Evolutionary conservation across 2,797 vertebrate genomes (phyloP), one percentile per base, ranked within the genome.

Genomic region (Cheirogaleus major): DNA sequence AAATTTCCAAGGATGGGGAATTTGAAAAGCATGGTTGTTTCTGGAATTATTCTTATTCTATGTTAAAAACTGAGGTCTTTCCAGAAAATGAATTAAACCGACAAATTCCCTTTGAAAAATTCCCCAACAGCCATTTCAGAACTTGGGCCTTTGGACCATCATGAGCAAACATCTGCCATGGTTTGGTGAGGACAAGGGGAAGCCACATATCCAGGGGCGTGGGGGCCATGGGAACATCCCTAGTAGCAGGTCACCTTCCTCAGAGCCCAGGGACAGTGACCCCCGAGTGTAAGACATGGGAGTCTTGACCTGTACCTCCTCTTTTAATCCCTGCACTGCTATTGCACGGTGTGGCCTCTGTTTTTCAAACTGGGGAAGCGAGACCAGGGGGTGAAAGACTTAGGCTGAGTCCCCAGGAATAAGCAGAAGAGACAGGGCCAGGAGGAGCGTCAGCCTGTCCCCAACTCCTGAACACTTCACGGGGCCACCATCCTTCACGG

Each of bases 131-230:
- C 27, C 61, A 72, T 22, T 72, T 82, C 17, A 38, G 63, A 91
- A 63, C 27, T 59, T 59, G 35, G 17, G 30, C 30, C 30, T 2
- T 35, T 65, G 57, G n/a, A 35, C 59, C 13, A 20, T 15, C 69
- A 27, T 2, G 15, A 38, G n/a, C 65, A 80, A 30, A 5, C 14
- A 1, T 69, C 8, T 22, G 25, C 17, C 0, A 0, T n/a, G 35
- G 52, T 17, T 8, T 48, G 11, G 48, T 8, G 48, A 52, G 23
- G 48, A 18, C 73, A 7, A 50, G 1, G 10, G 22, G 20, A 50
- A 17, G 1, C 2, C 12, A 38, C 2, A 0, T 78, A n/a, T 59
- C 17, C 0, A 4, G 32, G 63, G 35, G 2, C 4, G 6, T 41
- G 9, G 1, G 27, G 48, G 30, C 32, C 61, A 0, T 20, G 8